These are phyloP conservation scores for Thalassaphorura encarpata DNA, from an alignment of 1,140 invertebrate species.

Conservation along the genomic window DNA sequence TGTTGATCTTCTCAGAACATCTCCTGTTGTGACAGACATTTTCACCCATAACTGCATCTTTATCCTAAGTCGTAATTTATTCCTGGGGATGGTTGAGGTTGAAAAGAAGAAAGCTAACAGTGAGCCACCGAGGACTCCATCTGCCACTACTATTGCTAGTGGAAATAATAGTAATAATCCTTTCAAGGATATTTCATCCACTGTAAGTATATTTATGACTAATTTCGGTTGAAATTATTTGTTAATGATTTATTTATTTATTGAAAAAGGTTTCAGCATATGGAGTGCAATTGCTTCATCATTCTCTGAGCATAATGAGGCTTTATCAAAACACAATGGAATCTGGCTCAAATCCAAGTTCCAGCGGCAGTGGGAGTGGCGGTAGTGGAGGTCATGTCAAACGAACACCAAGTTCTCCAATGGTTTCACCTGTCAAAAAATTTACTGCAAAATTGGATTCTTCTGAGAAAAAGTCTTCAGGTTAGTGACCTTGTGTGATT, in stretches of 20 bases:
- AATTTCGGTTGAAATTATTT: too few species aligned
- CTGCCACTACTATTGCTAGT: too few species aligned
- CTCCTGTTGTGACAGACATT: slow-evolving; percentile 22
- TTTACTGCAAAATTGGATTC: slow-evolving; percentile 23
- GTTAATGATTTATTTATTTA: too few species aligned
- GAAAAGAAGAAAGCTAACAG: not conserved
- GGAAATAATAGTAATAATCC: too few species aligned
- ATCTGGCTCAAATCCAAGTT: not conserved
- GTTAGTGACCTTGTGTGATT: too few species aligned
- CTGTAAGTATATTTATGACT: too few species aligned
- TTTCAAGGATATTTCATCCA: too few species aligned
- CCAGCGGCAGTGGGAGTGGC: too few species aligned
- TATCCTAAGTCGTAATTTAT: slow-evolving; percentile 15
- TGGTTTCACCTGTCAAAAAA: slow-evolving; percentile 30
- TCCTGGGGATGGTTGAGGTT: slow-evolving; percentile 1
- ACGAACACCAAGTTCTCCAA: slow-evolving; percentile 22
- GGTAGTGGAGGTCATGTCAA: too few species aligned
- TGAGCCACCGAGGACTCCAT: too few species aligned
- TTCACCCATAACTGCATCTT: slow-evolving; percentile 23
- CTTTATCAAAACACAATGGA: slow-evolving; percentile 26
- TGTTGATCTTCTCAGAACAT: slow-evolving; percentile 20
- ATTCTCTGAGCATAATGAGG: slow-evolving; percentile 27
- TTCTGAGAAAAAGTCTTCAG: slow-evolving; percentile 24
- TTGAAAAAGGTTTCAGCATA: slow-evolving; percentile 16
- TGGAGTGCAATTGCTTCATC: slow-evolving; percentile 21